Conservation (phyloP, 2,888 invertebrate genomes). For the Morpho deidamia region DNA sequence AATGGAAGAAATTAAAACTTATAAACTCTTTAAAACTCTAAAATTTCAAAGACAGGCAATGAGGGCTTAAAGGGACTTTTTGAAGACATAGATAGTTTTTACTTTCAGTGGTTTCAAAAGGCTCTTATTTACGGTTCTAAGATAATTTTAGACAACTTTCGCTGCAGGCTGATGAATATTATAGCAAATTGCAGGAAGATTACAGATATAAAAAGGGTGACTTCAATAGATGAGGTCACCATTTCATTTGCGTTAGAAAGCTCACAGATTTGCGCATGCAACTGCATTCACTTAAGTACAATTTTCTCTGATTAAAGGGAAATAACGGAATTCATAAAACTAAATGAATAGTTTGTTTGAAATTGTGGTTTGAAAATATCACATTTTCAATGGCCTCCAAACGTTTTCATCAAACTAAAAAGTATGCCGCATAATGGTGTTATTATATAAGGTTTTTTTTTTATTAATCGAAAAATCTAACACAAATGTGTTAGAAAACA, state of each 20-base stretch:
- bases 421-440: not conserved
- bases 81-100: no score
- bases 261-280: conserved; percentile 4
- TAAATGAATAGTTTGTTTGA: conserved; percentile 14
- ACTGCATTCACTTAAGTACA: conserved; percentile 14
- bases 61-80: no score
- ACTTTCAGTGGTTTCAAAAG: no score
- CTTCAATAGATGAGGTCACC: conserved; percentile 4
- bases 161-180: no score
- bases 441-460: not conserved
- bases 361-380: conserved; percentile 11
- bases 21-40: no score
- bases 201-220: not conserved
- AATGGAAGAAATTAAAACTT: no score
- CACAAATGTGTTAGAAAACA: no score
- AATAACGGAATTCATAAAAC: conserved; percentile 20
- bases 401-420: conserved; percentile 6
- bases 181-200: not conserved
- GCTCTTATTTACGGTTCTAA: no score
- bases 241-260: conserved; percentile 5
- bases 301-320: conserved; percentile 23
- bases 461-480: not conserved
- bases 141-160: no score
- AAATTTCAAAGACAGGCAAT: no score
- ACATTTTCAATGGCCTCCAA: not conserved